Conservation (phyloP, 2,888 invertebrate genomes). For the Pteria penguin region DNA sequence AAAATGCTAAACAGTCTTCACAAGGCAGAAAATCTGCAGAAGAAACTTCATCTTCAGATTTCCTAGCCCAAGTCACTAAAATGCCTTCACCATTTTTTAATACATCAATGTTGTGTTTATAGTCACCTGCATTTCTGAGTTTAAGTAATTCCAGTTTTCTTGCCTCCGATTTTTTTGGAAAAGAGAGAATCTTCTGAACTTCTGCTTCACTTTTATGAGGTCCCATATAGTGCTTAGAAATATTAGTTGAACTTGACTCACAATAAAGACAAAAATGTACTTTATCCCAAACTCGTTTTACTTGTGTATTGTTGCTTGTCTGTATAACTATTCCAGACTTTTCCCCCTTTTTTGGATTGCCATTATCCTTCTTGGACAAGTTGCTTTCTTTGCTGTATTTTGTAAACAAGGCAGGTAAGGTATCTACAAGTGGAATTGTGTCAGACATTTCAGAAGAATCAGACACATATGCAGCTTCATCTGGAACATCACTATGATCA, state of each 20-base stretch:
- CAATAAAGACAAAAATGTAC: conserved; percentile 38
- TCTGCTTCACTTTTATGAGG: conserved; percentile 34
- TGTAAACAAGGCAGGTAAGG: no score
- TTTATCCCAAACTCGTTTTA: conserved; percentile 40
- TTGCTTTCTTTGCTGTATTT: no score
- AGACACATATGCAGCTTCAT: no score
- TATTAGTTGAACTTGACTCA: conserved; percentile 29
- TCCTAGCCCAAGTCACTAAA: conserved; percentile 21
- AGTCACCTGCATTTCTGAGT: conserved; percentile 45
- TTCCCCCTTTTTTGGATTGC: no score
- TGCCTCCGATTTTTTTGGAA: conserved; percentile 19
- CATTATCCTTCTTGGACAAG: no score
- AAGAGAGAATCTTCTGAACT: conserved; percentile 22
- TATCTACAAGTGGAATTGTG: no score
- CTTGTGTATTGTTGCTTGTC: conserved; percentile 15
- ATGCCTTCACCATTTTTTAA: conserved; percentile 34
- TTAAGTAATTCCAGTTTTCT: conserved; percentile 28
- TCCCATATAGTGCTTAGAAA: conserved; percentile 35
- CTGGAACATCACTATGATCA: no score
- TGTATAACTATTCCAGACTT: no score
- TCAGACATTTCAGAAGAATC: no score
- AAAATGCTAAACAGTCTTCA: conserved; percentile 43
- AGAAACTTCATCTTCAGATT: neutral
- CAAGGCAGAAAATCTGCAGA: conserved; percentile 34
- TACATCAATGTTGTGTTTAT: conserved; percentile 36